These are phyloP conservation scores for Standfussiana lucernea DNA, from an alignment of 2,888 invertebrate genomes.

Conservation along the genomic window DNA sequence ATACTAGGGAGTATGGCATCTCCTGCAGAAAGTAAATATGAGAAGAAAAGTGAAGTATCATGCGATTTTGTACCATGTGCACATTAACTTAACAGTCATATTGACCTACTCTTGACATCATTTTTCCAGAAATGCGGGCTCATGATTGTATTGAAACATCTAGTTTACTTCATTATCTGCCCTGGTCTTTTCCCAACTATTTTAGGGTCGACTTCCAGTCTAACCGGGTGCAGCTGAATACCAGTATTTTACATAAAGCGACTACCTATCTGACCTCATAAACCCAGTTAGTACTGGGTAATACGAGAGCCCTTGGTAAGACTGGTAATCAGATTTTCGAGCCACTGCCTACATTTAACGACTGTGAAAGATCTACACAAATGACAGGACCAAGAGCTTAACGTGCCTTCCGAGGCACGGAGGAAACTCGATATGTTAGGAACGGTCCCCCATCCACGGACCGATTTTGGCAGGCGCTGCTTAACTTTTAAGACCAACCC, in stretches of 20 bases:
- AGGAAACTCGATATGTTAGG: background rate
- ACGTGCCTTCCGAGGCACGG: background rate
- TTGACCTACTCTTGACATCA: no score
- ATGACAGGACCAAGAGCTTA: background rate
- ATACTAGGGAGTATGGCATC: no score
- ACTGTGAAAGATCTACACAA: no score
- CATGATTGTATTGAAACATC: background rate
- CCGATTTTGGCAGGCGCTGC: background rate
- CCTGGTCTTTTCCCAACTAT: background rate
- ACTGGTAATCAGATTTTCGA: no score
- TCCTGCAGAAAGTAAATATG: background rate
- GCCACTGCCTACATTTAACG: no score
- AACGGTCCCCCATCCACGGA: background rate
- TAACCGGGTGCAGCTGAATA: no score
- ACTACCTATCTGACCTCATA: background rate
- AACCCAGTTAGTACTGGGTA: no score
- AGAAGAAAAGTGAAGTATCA: background rate
- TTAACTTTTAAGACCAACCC: background rate
- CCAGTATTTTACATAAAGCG: background rate
- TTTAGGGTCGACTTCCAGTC: background rate
- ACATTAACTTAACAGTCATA: no score
- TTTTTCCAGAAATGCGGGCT: background rate
- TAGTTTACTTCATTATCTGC: background rate
- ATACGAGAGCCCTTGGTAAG: no score
- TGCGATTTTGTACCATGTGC: background rate